Conservation (phyloP, 2,888 invertebrate genomes). For the Argyresthia albistria region DNA sequence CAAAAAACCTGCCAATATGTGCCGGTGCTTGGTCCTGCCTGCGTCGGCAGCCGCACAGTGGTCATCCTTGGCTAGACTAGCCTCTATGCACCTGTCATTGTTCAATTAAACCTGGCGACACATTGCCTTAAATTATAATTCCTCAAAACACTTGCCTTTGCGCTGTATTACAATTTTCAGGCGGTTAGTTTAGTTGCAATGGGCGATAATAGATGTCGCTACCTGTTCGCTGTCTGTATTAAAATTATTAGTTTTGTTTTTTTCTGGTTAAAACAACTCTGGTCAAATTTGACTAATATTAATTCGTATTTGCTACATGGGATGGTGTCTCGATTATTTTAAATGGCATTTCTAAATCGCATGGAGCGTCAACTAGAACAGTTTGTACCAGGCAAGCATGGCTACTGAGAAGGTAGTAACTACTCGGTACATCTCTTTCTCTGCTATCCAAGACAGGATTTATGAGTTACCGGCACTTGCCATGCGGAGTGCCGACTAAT, state of each 20-base stretch:
- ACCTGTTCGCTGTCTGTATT: constrained; percentile 7
- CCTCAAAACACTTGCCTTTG: constrained; percentile 27
- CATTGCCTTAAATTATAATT: constrained; percentile 50
- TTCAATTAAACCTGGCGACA: constrained; percentile 53
- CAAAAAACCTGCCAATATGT: constrained; percentile 47
- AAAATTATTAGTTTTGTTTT: not conserved
- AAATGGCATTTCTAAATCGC: constrained; percentile 40
- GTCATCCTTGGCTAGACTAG: constrained; percentile 57
- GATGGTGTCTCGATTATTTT: too few relatives aligned
- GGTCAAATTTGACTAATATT: too few relatives aligned
- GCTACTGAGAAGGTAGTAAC: constrained; percentile 4
- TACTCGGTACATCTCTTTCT: not conserved
- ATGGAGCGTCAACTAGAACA: constrained; percentile 70
- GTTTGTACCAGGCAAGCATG: constrained; percentile 50
- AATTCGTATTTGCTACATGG: too few relatives aligned
- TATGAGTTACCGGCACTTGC: too few relatives aligned
- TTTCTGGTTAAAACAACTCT: not conserved
- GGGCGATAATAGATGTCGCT: constrained; percentile 58
- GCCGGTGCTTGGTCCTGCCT: constrained; percentile 39
- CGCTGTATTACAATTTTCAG: constrained; percentile 12
- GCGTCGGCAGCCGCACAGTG: constrained; percentile 34
- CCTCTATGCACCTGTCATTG: constrained; percentile 54
- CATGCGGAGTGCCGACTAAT: too few relatives aligned
- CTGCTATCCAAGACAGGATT: too few relatives aligned
- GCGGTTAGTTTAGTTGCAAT: constrained; percentile 20